Evolutionary conservation across 2,888 invertebrate species (phyloP), one percentile per base, ranked within the genome.

Genomic region (Drosophila mercatorum): DNA sequence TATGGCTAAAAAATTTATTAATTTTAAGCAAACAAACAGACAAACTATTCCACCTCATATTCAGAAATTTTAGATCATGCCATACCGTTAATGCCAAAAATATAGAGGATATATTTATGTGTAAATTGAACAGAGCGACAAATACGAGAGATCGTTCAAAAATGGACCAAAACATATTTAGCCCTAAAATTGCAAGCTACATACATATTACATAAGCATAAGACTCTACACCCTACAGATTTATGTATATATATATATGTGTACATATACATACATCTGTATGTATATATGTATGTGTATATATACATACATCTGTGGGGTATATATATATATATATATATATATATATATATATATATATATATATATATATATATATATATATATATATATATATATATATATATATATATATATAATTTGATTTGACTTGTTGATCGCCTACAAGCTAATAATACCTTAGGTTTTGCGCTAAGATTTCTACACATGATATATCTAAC

Each of bases 371-470:
- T 38, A 63, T 52, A 43, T 43, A n/a, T 57, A 63, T 53, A 11
- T 38, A 36, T 63, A 53, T 49, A 22, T 62, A 38, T 58, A 3
- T 67, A 12, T 70, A 56, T 40, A 40, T 63, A 41, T 63, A 52
- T 62, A 65, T 78, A 59, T 68, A 46, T 51, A 58, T 70, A 55
- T 61, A 61, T 73, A 83, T 75, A 83, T 69, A 71, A 78, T 84
- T 84, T 85, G 82, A 78, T 87, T 77, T 80, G 78, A 83, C 80
- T 84, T 84, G 71, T 83, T 84, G 82, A 83, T 82, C 80, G 88
- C 85, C 90, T 90, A 90, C 80, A 85, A 89, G 83, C 90, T 90
- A 90, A 83, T 90, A 90, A 90, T 90, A 90, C 89, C 90, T 90
- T 88, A 88, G 75, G 87, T 86, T 86, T 84, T 79, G 77, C 83